These are phyloP conservation scores for Xestia c-nigrum DNA, from an alignment of 2,888 invertebrate genomes.

Conservation along the genomic window DNA sequence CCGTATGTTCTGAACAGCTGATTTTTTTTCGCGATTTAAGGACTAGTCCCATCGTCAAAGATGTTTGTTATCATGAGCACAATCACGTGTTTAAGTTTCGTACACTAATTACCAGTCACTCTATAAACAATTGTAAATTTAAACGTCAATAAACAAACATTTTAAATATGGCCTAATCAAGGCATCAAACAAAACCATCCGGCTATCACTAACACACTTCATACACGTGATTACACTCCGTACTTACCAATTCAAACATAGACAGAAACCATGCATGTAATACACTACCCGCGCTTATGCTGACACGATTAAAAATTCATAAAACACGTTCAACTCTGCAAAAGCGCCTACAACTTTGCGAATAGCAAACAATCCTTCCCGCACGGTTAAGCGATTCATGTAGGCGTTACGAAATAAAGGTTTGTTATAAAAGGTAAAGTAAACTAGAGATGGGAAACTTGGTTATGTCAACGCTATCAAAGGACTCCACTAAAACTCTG, in stretches of 20 bases:
- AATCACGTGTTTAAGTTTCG: too few relatives aligned
- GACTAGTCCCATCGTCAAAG: too few relatives aligned
- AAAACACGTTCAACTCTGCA: conserved; percentile 39
- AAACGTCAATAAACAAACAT: not conserved
- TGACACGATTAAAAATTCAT: conserved; percentile 50
- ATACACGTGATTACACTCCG: conserved; percentile 17
- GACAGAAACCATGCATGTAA: conserved; percentile 22
- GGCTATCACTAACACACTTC: conserved; percentile 4
- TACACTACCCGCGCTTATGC: conserved; percentile 13
- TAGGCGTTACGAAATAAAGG: conserved; percentile 63
- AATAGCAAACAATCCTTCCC: conserved; percentile 63
- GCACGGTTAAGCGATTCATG: conserved; percentile 42
- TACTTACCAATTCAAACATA: conserved; percentile 28
- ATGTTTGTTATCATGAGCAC: too few relatives aligned
- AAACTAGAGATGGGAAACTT: conserved; percentile 68
- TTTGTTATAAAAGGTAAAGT: conserved; percentile 56
- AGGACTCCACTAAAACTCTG: conserved; percentile 79
- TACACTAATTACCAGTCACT: too few relatives aligned
- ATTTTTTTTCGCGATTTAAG: too few relatives aligned
- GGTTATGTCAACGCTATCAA: conserved; percentile 80
- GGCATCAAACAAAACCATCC: conserved; percentile 15
- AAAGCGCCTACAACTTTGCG: conserved; percentile 63
- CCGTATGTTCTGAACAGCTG: too few relatives aligned
- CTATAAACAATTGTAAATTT: too few relatives aligned
- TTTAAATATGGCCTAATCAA: not conserved